phyloP scores from a whole-genome alignment of 2,797 vertebrate genomes.

The Silurus lanzhouensis region DNA sequence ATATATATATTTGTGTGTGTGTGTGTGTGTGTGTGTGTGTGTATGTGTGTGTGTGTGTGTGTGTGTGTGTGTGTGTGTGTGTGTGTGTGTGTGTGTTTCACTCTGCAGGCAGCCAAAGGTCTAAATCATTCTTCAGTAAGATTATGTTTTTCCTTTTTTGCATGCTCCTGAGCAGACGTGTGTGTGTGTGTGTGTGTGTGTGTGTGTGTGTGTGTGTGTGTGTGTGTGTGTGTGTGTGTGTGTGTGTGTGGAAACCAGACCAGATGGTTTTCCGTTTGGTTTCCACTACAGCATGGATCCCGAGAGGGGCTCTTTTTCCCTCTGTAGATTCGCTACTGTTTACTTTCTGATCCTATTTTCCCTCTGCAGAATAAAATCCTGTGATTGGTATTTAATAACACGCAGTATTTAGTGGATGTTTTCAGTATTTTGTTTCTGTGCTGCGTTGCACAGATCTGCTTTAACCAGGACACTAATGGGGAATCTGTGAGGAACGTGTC shows the following conservation, averaged over 20 bases:
- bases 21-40: not conserved
- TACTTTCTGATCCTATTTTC: constrained; percentile 21
- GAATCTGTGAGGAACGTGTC: not conserved
- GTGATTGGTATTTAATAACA: not conserved
- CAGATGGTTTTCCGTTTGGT: constrained; percentile 37
- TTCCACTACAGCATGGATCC: constrained; percentile 25
- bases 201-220: not conserved
- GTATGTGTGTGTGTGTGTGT: not conserved
- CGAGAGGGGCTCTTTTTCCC: constrained; percentile 16
- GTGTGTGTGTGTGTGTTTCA: not conserved
- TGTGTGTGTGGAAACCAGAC: constrained; percentile 30
- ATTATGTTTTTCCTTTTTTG: not conserved
- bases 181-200: constrained; percentile 11
- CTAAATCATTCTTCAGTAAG: not conserved
- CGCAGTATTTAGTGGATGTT: not conserved
- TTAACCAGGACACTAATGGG: constrained; percentile 13
- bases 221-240: too few relatives aligned
- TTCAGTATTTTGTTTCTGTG: not conserved
- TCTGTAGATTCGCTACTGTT: constrained; percentile 28
- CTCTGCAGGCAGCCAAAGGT: not conserved
- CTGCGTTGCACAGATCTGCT: not conserved
- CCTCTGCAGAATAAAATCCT: not conserved
- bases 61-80: too few relatives aligned
- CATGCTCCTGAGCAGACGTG: not conserved
- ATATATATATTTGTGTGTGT: too few relatives aligned